phyloP scores from a whole-genome alignment of 2,113 vertebrate genomes.

The Limnothrissa miodon region DNA sequence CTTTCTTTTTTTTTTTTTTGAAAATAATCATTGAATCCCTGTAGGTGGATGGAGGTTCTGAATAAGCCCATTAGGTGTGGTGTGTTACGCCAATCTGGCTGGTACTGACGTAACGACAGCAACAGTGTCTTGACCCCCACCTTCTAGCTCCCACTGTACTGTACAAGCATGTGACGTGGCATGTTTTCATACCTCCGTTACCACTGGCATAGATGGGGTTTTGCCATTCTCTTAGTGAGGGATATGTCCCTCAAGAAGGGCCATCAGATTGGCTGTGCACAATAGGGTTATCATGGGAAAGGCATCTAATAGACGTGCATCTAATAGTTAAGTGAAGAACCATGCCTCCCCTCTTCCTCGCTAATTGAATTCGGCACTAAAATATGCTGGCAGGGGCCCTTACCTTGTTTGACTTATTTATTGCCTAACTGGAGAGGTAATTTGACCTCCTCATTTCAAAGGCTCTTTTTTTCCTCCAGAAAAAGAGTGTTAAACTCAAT shows the following conservation, averaged over 20 bases:
- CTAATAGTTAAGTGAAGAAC: conserved; percentile 52
- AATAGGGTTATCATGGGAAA: conserved; percentile 53
- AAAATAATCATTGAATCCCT: conserved; percentile 14
- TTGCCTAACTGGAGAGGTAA: conserved; percentile 76
- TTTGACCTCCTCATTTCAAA: conserved; percentile 77
- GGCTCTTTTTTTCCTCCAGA: conserved; percentile 64
- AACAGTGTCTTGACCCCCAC: conserved; percentile 26
- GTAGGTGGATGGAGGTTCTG: conserved; percentile 7
- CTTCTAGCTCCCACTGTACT: conserved; percentile 13
- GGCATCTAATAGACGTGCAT: conserved; percentile 52
- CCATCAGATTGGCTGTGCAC: conserved; percentile 45
- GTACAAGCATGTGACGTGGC: conserved; percentile 31
- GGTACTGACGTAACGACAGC: neutral
- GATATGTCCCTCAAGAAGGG: conserved; percentile 23
- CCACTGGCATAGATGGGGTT: conserved; percentile 24
- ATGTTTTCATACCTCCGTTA: conserved; percentile 28
- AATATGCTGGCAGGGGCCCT: conserved; percentile 71
- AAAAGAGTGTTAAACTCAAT: conserved; percentile 79
- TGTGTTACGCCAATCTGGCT: conserved; percentile 22
- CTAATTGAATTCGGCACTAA: conserved; percentile 77
- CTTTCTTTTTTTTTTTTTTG: conserved; percentile 14
- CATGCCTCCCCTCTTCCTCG: conserved; percentile 59
- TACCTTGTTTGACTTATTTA: conserved; percentile 81
- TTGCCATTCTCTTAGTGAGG: conserved; percentile 41
- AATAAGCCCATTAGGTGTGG: conserved; percentile 29